These are phyloP conservation scores for Scolopax mira DNA, from an alignment of 2,113 vertebrate species.

Conservation along the genomic window DNA sequence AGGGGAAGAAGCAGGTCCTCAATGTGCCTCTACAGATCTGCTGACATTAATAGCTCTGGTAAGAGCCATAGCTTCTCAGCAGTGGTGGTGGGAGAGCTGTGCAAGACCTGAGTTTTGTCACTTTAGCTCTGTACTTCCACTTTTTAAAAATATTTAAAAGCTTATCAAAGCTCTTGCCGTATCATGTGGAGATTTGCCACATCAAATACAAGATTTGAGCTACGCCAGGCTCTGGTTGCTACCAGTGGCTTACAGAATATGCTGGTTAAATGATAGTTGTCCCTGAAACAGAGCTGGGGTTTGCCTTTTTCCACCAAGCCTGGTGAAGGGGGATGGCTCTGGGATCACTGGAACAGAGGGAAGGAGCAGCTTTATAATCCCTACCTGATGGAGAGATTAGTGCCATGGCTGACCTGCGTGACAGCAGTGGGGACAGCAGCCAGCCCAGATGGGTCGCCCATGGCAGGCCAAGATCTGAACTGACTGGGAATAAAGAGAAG, in stretches of 20 bases:
- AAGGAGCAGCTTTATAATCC: background rate
- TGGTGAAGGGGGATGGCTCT: background rate
- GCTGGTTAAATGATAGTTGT: background rate
- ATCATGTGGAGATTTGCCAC: background rate
- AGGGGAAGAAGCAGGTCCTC: background rate
- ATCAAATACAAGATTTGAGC: background rate
- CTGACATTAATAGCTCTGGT: background rate
- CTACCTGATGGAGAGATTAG: fast-evolving
- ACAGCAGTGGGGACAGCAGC: background rate
- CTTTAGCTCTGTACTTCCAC: background rate
- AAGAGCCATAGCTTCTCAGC: background rate
- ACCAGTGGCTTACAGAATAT: background rate
- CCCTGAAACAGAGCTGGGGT: background rate
- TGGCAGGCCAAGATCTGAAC: background rate
- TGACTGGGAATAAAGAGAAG: background rate
- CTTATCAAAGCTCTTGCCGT: background rate
- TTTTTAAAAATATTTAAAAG: background rate
- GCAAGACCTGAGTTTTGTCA: background rate
- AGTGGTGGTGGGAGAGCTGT: background rate
- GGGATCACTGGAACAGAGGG: background rate
- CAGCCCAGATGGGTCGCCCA: background rate
- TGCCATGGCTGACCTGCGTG: background rate
- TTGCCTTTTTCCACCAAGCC: background rate
- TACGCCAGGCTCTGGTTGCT: background rate
- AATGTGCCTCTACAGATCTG: background rate